Percentiles rank a stretch among this genome's conserved stretches.
Evolutionary conservation across 1,140 invertebrate species (phyloP).

Genomic region (Cotesia glomerata): DNA sequence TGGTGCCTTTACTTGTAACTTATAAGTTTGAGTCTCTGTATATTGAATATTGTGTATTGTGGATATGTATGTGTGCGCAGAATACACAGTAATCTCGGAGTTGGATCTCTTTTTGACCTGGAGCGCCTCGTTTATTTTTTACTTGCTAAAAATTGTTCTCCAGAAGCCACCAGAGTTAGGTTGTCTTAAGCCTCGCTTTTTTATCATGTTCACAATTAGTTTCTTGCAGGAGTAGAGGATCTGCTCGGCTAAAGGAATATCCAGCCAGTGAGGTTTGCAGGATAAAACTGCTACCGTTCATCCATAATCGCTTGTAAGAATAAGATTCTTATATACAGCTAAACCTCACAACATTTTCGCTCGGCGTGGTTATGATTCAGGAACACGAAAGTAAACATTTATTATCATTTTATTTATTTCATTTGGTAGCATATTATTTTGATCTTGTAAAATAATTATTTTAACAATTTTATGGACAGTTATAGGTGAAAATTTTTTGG

Average conservation of each 20-base stretch:
- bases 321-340: not conserved
- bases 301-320: conserved; percentile 48
- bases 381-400: conserved; percentile 40
- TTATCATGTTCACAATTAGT: conserved; percentile 46
- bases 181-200: conserved; percentile 30
- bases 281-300: conserved; percentile 49
- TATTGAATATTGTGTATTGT: not conserved
- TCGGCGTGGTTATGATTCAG: conserved; percentile 37
- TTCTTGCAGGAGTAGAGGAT: conserved; percentile 28
- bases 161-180: conserved; percentile 9
- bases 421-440: too few relatives aligned
- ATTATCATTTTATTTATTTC: too few relatives aligned
- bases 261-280: conserved; percentile 13
- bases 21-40: not conserved
- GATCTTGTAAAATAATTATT: too few relatives aligned
- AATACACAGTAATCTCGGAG: too few relatives aligned
- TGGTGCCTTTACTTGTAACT: not conserved
- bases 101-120: not conserved
- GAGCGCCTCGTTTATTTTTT: too few relatives aligned
- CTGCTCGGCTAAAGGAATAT: too few relatives aligned
- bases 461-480: too few relatives aligned
- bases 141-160: conserved; percentile 29
- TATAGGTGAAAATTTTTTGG: too few relatives aligned
- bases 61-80: too few relatives aligned
- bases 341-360: conserved; percentile 37